A percentile compares a stretch with the other conserved stretches of the same genome.
phyloP scores from a whole-genome alignment of 2,888 invertebrate species.

The Galerucella calmariensis region DNA sequence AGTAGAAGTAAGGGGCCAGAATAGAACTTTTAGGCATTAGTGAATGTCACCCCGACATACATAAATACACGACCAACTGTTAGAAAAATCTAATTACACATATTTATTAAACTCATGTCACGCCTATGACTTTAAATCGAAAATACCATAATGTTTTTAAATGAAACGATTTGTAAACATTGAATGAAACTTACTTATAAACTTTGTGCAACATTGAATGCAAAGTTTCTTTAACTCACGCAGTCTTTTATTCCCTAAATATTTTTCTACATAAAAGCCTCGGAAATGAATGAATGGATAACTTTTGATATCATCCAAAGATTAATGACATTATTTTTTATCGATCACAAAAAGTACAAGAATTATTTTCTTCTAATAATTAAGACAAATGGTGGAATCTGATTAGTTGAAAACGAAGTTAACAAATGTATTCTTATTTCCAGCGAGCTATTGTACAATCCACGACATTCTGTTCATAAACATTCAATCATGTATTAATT shows the following conservation, averaged over 20 bases:
- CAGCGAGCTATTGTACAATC: too few relatives aligned
- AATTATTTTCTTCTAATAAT: not conserved
- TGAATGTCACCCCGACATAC: too few relatives aligned
- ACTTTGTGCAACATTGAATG: slow-evolving; percentile 14
- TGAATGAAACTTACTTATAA: slow-evolving; percentile 29
- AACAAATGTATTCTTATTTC: too few relatives aligned
- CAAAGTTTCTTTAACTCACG: slow-evolving; percentile 3
- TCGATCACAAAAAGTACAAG: too few relatives aligned
- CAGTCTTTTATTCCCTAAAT: slow-evolving; percentile 7
- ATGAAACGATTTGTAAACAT: slow-evolving; percentile 36
- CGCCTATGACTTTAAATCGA: slow-evolving; percentile 12
- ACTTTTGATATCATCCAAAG: not conserved
- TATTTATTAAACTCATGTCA: not conserved
- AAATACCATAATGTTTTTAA: slow-evolving; percentile 19
- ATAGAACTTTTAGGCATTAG: too few relatives aligned
- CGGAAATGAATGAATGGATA: not conserved
- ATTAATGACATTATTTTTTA: not conserved
- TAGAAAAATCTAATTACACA: too few relatives aligned
- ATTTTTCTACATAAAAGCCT: not conserved
- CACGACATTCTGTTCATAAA: too few relatives aligned
- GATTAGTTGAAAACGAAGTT: not conserved
- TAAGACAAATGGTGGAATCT: not conserved
- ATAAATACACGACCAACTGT: too few relatives aligned
- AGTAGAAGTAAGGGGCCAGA: too few relatives aligned
- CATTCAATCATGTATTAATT: too few relatives aligned